phyloP scores from a whole-genome alignment of 2,113 vertebrate genomes.

The Cyanocitta stelleri region DNA sequence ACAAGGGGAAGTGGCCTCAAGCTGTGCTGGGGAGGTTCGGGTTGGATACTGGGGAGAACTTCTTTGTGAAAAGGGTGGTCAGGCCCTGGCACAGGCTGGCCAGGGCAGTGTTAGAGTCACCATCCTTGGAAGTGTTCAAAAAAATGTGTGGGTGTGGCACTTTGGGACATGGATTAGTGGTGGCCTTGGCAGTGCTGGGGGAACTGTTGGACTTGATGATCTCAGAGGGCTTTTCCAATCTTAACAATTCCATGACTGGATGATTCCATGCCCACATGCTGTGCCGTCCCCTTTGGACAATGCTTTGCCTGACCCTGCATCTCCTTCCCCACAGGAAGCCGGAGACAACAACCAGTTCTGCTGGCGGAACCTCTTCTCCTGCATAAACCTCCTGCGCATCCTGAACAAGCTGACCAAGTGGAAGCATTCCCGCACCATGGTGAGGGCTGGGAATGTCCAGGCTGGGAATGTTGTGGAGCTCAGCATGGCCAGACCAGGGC shows the following conservation, averaged over 20 bases:
- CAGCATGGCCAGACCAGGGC: not conserved
- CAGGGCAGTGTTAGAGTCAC: not conserved
- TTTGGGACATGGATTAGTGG: no score
- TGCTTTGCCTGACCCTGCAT: not conserved
- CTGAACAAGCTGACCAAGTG: slow-evolving; percentile 98
- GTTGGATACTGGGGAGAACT: not conserved
- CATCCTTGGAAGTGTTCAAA: not conserved
- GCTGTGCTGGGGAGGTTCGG: not conserved
- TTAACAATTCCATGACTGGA: not conserved
- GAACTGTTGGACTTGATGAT: not conserved
- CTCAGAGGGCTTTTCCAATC: not conserved
- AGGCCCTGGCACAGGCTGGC: not conserved
- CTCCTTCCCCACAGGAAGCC: slow-evolving; percentile 79
- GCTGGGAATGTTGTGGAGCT: not conserved
- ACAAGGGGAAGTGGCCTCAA: not conserved
- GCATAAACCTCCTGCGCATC: slow-evolving; percentile 95
- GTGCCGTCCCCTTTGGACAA: no score
- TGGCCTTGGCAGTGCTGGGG: not conserved
- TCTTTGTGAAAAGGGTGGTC: not conserved
- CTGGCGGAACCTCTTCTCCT: slow-evolving; percentile 98
- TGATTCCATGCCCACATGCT: not conserved
- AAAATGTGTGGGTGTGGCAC: not conserved
- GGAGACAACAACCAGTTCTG: slow-evolving; percentile 98
- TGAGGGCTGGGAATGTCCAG: slow-evolving; percentile 27
- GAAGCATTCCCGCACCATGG: slow-evolving; percentile 99